Conservation (phyloP, 2,797 vertebrate species). For the Chelon labrosus region DNA sequence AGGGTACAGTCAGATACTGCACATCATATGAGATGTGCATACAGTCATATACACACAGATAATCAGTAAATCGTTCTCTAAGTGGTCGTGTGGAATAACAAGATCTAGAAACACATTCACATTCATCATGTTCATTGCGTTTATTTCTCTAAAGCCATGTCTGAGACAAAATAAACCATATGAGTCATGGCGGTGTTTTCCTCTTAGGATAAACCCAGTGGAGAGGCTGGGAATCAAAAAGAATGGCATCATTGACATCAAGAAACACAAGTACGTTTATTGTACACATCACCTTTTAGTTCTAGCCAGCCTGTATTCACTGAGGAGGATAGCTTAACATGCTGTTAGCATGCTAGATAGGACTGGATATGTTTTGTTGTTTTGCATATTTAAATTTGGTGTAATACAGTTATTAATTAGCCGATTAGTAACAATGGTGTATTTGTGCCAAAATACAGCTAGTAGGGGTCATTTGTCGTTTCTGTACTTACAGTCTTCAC, state of each 20-base stretch:
- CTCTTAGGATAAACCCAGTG: constrained; percentile 82
- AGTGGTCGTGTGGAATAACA: too few relatives aligned
- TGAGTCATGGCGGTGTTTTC: not conserved
- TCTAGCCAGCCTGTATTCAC: too few relatives aligned
- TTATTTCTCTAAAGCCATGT: not conserved
- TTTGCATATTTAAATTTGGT: too few relatives aligned
- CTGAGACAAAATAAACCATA: not conserved
- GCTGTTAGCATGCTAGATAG: too few relatives aligned
- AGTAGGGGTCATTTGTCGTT: too few relatives aligned
- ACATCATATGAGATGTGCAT: too few relatives aligned
- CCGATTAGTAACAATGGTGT: too few relatives aligned
- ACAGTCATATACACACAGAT: not conserved
- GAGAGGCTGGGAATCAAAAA: constrained; percentile 88
- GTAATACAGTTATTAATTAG: too few relatives aligned
- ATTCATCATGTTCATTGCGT: not conserved
- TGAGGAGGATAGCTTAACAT: too few relatives aligned
- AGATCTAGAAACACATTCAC: not conserved
- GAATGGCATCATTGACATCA: constrained; percentile 86
- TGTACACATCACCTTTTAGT: not conserved
- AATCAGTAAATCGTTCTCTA: not conserved
- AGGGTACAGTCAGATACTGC: not conserved
- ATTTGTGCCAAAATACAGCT: too few relatives aligned
- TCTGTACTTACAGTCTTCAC: too few relatives aligned
- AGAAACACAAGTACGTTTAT: constrained; percentile 85
- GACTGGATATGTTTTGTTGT: too few relatives aligned